Conservation (phyloP, 2,888 invertebrate species). For the Ophion ellenae region DNA sequence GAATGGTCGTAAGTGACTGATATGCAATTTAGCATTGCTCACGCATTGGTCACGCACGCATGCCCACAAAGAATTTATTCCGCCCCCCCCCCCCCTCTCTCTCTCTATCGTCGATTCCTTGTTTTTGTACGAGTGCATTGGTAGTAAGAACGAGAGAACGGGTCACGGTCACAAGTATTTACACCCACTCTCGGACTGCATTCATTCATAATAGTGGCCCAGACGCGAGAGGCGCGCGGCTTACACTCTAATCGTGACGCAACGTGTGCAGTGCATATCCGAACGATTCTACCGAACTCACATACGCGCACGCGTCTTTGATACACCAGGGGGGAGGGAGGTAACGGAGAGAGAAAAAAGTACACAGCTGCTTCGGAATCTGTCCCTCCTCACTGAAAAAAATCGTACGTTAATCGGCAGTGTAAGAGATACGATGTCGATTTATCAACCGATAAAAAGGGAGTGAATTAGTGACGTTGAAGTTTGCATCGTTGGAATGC, state of each 20-base stretch:
- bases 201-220: constrained; percentile 80
- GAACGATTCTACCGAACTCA: constrained; percentile 33
- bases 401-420: not conserved
- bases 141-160: constrained; percentile 27
- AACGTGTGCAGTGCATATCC: constrained; percentile 42
- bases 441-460: too few relatives aligned
- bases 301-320: constrained; percentile 12
- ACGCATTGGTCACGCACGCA: constrained; percentile 66
- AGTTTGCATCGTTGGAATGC: too few relatives aligned
- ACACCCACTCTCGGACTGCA: constrained; percentile 80
- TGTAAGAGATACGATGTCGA: too few relatives aligned
- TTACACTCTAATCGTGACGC: constrained; percentile 55
- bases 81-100: not conserved
- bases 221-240: constrained; percentile 47
- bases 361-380: constrained; percentile 19
- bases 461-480: too few relatives aligned
- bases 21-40: constrained; percentile 42
- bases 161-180: constrained; percentile 57
- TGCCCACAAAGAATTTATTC: constrained; percentile 38
- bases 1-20: constrained; percentile 34
- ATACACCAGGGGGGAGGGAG: not conserved
- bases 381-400: not conserved
- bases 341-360: constrained; percentile 14
- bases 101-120: constrained; percentile 31
- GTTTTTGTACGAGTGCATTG: constrained; percentile 12